Evolutionary conservation across 2,113 vertebrate genomes (phyloP).

Genomic region (Baryphthengus martii): DNA sequence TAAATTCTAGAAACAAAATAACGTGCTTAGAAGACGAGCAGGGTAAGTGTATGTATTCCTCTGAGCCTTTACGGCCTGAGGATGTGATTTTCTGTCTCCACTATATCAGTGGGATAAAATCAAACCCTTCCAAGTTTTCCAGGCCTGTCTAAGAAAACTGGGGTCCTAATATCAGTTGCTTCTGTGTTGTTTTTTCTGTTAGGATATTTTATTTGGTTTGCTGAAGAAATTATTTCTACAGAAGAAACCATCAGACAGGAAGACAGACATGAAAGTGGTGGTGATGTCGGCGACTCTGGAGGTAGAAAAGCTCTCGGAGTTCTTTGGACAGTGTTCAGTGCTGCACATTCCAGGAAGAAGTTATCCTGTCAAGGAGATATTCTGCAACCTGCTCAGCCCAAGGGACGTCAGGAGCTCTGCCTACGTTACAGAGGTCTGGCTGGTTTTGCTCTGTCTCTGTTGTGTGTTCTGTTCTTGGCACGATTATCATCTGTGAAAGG

Average conservation of each 20-base stretch:
- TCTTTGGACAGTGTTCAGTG: constrained; percentile 87
- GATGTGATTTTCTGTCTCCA: not conserved
- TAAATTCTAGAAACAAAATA: not conserved
- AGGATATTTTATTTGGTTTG: constrained; percentile 97
- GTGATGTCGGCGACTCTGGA: constrained; percentile 98
- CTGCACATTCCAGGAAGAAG: constrained; percentile 90
- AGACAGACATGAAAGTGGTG: constrained; percentile 84
- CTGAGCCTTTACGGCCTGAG: not conserved
- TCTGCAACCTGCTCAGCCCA: constrained; percentile 88
- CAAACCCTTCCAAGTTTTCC: not conserved
- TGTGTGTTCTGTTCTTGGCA: not conserved
- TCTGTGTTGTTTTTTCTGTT: not conserved
- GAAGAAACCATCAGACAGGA: constrained; percentile 65
- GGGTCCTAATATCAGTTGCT: not conserved
- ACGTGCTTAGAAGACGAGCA: rapidly evolving
- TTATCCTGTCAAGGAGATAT: constrained; percentile 87
- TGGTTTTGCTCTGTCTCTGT: not conserved
- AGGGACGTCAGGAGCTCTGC: constrained; percentile 84
- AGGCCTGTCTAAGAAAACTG: not conserved
- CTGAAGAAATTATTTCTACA: constrained; percentile 85
- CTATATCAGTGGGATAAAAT: not conserved
- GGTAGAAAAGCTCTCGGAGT: constrained; percentile 86
- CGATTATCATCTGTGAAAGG: not conserved
- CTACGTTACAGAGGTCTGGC: constrained; percentile 89
- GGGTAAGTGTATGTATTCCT: not conserved